Percentiles rank a stretch among this genome's conserved stretches.
Evolutionary conservation across 2,797 vertebrate genomes (phyloP).

Genomic region (Esox masquinongy): DNA sequence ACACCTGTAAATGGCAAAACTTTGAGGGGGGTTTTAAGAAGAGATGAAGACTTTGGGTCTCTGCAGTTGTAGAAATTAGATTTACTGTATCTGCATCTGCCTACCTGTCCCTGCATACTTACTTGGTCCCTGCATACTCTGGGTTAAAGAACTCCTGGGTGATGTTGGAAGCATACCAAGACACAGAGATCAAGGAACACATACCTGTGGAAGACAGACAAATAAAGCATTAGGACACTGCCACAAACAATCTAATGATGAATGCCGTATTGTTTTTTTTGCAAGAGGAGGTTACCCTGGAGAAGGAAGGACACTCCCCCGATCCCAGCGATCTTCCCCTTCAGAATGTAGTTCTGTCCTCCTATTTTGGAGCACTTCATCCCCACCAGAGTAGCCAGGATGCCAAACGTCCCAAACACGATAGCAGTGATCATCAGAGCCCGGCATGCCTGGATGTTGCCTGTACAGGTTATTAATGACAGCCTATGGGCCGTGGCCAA

Average conservation of each 20-base stretch:
- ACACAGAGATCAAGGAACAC: conserved; percentile 84
- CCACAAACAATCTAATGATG: neutral
- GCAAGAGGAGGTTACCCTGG: conserved; percentile 71
- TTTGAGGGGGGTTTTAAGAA: no score
- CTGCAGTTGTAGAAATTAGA: neutral
- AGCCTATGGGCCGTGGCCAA: no score
- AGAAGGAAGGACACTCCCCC: conserved; percentile 82
- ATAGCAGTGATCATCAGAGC: conserved; percentile 87
- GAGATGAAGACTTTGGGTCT: no score
- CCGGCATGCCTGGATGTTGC: conserved; percentile 84
- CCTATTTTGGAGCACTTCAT: conserved; percentile 84
- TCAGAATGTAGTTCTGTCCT: conserved; percentile 73
- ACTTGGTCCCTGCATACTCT: conserved; percentile 84
- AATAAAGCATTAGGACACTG: neutral
- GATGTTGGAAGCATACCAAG: conserved; percentile 90
- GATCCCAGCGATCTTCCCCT: conserved; percentile 74
- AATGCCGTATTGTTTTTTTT: neutral
- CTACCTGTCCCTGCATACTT: conserved; percentile 53
- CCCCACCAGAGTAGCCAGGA: conserved; percentile 74
- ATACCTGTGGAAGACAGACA: conserved; percentile 65
- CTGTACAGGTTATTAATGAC: conserved; percentile 56
- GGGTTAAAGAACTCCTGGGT: conserved; percentile 86
- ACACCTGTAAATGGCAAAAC: no score
- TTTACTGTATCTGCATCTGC: neutral
- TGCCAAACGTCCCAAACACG: conserved; percentile 78